Evolutionary conservation across 2,888 invertebrate species (phyloP).

Genomic region (Erebia aethiops): DNA sequence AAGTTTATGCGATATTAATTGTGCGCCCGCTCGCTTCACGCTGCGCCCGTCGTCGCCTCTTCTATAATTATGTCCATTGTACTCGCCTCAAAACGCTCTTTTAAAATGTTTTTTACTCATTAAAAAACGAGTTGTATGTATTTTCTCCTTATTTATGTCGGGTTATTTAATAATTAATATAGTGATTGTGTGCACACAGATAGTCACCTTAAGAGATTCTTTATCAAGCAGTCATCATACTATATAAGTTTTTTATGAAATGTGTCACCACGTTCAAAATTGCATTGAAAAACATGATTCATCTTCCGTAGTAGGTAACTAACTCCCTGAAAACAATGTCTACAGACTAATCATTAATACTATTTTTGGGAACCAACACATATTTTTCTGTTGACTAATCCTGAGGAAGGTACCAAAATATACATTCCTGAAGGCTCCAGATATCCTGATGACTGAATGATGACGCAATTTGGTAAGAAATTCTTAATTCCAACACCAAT

Average conservation of each 20-base stretch:
- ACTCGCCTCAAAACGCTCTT: too few relatives aligned
- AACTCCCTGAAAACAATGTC: neutral
- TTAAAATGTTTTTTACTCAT: too few relatives aligned
- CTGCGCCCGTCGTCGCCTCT: too few relatives aligned
- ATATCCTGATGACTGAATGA: neutral
- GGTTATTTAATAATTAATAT: too few relatives aligned
- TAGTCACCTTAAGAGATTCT: too few relatives aligned
- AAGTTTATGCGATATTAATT: too few relatives aligned
- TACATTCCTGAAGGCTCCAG: conserved; percentile 2
- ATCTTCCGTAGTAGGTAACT: neutral
- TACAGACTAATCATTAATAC: neutral
- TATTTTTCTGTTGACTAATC: neutral
- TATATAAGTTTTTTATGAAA: neutral
- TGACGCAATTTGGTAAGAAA: neutral
- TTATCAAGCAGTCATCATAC: neutral
- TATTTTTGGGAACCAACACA: conserved; percentile 6
- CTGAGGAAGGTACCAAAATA: neutral
- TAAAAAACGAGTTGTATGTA: too few relatives aligned
- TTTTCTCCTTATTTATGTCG: too few relatives aligned
- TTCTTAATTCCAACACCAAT: neutral
- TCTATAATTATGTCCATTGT: too few relatives aligned
- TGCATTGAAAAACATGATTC: conserved; percentile 14
- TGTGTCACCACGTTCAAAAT: neutral
- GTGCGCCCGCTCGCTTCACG: too few relatives aligned
- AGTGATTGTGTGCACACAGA: too few relatives aligned